Percentiles rank a stretch among this genome's conserved stretches.
Evolutionary conservation across 2,113 vertebrate species (phyloP).

Genomic region (Ariopsis seemanni): DNA sequence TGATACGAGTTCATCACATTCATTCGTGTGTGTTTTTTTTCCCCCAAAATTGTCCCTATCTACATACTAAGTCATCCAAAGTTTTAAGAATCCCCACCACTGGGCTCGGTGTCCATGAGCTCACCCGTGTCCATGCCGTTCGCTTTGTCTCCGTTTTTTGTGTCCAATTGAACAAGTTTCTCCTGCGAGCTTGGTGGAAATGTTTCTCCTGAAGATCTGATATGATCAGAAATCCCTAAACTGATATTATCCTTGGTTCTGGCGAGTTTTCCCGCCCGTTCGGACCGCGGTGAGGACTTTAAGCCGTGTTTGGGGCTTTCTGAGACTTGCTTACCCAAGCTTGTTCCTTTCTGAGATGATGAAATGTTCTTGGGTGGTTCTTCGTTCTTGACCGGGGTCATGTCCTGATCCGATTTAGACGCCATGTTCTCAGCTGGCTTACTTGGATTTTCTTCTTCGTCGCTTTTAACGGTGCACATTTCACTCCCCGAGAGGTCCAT

Average conservation of each 20-base stretch:
- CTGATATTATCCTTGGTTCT: conserved; percentile 65
- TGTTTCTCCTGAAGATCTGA: conserved; percentile 40
- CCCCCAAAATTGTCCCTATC: too few species aligned
- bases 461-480: conserved; percentile 13
- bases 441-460: conserved; percentile 35
- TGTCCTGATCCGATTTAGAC: conserved; percentile 46
- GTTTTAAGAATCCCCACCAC: neutral
- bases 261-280: conserved; percentile 67
- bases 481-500: conserved; percentile 62
- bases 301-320: conserved; percentile 58
- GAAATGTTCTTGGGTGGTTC: conserved; percentile 33
- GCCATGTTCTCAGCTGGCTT: conserved; percentile 12
- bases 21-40: too few species aligned
- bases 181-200: neutral
- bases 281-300: conserved; percentile 47
- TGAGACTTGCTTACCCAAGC: conserved; percentile 49
- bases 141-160: neutral
- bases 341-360: conserved; percentile 20
- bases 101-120: conserved; percentile 60
- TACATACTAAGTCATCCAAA: neutral
- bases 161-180: neutral
- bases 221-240: conserved; percentile 45
- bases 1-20: neutral
- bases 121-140: conserved; percentile 41
- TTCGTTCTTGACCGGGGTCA: conserved; percentile 65